phyloP scores from a whole-genome alignment of 2,797 vertebrate genomes.

The Perodicticus potto region DNA sequence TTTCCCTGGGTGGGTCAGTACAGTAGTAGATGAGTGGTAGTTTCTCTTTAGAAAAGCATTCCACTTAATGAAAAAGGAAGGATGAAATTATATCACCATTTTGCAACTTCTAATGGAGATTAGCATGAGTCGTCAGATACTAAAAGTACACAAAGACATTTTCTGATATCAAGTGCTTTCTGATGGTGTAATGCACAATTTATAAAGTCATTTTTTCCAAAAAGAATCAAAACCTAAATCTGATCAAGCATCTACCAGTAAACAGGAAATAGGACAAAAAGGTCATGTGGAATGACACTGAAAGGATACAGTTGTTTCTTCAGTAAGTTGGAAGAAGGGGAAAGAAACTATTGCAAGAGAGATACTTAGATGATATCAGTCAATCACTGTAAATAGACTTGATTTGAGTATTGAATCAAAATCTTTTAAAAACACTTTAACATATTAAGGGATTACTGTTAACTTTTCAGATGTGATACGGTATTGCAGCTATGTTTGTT shows the following conservation, averaged over 20 bases:
- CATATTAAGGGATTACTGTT: neutral
- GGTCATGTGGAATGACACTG: neutral
- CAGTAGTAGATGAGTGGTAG: neutral
- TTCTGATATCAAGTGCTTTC: neutral
- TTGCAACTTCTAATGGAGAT: neutral
- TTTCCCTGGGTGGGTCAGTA: neutral
- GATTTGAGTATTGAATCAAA: neutral
- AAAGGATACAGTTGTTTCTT: neutral
- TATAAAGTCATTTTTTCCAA: neutral
- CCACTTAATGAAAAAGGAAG: slow-evolving; percentile 10
- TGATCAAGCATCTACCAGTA: neutral
- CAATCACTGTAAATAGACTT: neutral
- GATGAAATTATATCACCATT: neutral
- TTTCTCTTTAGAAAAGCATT: neutral
- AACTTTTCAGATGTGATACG: neutral
- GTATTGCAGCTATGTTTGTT: neutral
- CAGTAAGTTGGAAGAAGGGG: neutral
- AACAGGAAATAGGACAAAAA: neutral
- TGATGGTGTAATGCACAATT: neutral
- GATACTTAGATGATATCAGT: neutral
- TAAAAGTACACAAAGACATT: neutral
- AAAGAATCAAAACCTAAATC: neutral
- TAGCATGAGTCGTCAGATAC: neutral
- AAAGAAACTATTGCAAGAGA: neutral
- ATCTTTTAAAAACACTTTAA: neutral